phyloP scores from a whole-genome alignment of 1,140 invertebrate genomes.

The Brachionus rubens region DNA sequence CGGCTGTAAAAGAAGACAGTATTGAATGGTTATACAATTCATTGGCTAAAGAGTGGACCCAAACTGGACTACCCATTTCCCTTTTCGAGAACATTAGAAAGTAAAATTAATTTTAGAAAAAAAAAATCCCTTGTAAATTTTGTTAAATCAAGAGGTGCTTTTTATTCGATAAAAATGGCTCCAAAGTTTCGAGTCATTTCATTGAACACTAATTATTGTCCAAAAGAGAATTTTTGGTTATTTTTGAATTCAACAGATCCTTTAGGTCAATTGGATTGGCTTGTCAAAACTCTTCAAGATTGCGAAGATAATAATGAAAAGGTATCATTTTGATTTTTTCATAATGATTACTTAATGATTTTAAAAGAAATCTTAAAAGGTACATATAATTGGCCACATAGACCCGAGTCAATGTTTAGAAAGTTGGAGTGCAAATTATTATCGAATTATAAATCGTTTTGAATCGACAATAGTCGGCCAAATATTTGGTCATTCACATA shows the following conservation, averaged over 20 bases:
- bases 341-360: too few species aligned
- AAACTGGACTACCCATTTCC: slow-evolving; percentile 5
- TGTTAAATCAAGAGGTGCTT: not conserved
- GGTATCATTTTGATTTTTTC: too few species aligned
- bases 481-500: slow-evolving; percentile 63
- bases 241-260: slow-evolving; percentile 92
- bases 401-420: slow-evolving; percentile 72
- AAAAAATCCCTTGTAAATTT: not conserved
- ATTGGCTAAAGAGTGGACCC: slow-evolving; percentile 18
- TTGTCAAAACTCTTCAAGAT: slow-evolving; percentile 67
- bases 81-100: slow-evolving; percentile 17
- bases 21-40: slow-evolving; percentile 32
- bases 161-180: slow-evolving; percentile 50
- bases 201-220: slow-evolving; percentile 62
- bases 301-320: slow-evolving; percentile 88
- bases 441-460: slow-evolving; percentile 56
- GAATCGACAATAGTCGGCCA: slow-evolving; percentile 61
- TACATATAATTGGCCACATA: slow-evolving; percentile 94
- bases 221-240: slow-evolving; percentile 72
- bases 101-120: not conserved
- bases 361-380: too few species aligned
- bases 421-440: slow-evolving; percentile 64
- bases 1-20: not conserved
- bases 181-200: slow-evolving; percentile 64
- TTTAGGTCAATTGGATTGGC: slow-evolving; percentile 87